These are phyloP conservation scores for Epinephelus awoara DNA, from an alignment of 2,797 vertebrate genomes.

Conservation along the genomic window DNA sequence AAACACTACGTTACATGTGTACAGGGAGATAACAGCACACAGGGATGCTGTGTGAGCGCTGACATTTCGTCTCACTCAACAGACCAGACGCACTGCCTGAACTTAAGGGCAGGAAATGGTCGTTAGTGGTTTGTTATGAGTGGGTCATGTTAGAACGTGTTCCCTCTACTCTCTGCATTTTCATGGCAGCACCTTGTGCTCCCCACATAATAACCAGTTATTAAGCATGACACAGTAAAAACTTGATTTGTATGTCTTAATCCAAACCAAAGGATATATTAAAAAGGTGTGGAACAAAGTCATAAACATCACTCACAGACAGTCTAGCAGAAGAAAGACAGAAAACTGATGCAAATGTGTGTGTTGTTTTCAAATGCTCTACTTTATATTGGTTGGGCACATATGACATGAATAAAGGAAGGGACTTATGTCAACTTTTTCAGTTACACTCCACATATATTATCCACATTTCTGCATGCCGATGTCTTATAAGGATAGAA, in stretches of 20 bases:
- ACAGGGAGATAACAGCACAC: constrained; percentile 16
- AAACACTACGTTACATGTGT: constrained; percentile 2
- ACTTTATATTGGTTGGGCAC: too few relatives aligned
- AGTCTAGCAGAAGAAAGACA: neutral
- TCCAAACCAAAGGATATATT: constrained; percentile 16
- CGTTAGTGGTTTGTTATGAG: constrained; percentile 55
- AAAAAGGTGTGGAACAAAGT: neutral
- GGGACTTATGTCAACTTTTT: neutral
- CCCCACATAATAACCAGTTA: constrained; percentile 42
- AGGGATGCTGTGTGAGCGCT: constrained; percentile 9
- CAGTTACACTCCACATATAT: neutral
- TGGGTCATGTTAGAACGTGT: constrained; percentile 73
- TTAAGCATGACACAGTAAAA: constrained; percentile 45
- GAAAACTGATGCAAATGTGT: too few relatives aligned
- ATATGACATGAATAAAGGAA: neutral
- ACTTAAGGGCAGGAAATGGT: constrained; percentile 52
- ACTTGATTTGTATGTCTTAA: constrained; percentile 27
- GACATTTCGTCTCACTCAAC: constrained; percentile 39
- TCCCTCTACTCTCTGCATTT: constrained; percentile 35
- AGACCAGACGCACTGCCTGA: constrained; percentile 37
- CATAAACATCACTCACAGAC: constrained; percentile 8
- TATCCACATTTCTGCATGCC: neutral
- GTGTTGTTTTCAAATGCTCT: too few relatives aligned
- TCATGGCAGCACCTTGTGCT: constrained; percentile 34
- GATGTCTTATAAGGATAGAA: neutral